Evolutionary conservation across 2,113 vertebrate species (phyloP).

Genomic region (Daboia siamensis): DNA sequence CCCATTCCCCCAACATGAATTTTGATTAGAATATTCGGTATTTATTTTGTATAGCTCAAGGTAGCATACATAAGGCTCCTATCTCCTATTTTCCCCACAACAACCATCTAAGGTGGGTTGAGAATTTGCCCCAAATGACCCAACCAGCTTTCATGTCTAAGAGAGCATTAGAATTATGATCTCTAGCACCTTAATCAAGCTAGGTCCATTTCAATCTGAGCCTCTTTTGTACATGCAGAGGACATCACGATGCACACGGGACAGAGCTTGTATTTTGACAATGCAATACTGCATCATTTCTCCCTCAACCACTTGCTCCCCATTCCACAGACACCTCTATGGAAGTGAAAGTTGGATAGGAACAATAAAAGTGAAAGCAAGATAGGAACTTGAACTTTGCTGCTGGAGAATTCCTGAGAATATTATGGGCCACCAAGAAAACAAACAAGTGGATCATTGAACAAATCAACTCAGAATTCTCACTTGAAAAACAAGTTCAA

Average conservation of each 20-base stretch:
- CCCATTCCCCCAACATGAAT: neutral
- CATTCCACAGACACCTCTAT: neutral
- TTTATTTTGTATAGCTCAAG: neutral
- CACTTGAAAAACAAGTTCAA: neutral
- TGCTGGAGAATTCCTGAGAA: neutral
- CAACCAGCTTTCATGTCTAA: neutral
- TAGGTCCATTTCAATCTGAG: neutral
- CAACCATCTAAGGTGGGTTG: neutral
- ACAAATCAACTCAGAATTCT: neutral
- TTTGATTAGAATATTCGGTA: neutral
- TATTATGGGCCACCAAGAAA: neutral
- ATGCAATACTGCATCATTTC: neutral
- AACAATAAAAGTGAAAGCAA: neutral
- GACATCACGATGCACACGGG: neutral
- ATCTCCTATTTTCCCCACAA: neutral
- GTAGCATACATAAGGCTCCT: neutral
- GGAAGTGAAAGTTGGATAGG: neutral
- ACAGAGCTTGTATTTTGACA: neutral
- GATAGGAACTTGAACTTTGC: neutral
- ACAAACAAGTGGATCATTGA: neutral
- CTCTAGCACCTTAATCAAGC: neutral
- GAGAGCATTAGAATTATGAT: neutral
- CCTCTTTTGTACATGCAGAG: neutral
- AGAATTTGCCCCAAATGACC: neutral
- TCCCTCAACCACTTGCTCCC: neutral